These are phyloP conservation scores for Meteorus colon DNA, from an alignment of 2,888 invertebrate genomes.

Conservation along the genomic window DNA sequence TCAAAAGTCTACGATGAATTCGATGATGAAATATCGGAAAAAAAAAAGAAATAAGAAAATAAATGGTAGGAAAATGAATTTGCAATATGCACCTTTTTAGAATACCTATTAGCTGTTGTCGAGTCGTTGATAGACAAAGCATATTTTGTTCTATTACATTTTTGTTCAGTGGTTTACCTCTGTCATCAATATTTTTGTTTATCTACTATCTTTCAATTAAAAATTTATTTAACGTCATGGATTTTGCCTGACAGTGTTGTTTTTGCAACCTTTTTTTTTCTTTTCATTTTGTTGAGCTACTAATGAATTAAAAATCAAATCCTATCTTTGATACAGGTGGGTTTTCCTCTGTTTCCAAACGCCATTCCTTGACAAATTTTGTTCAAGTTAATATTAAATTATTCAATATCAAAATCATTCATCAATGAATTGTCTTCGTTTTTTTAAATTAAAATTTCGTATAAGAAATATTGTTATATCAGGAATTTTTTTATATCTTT, in stretches of 20 bases:
- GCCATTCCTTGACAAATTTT: neutral
- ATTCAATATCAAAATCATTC: neutral
- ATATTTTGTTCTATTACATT: conserved; percentile 61
- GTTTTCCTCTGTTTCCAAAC: conserved; percentile 36
- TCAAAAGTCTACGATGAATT: neutral
- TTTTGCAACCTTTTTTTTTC: conserved; percentile 59
- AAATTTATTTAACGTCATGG: conserved; percentile 56
- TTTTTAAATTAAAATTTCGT: neutral
- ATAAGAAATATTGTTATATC: conserved; percentile 8
- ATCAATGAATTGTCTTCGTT: neutral
- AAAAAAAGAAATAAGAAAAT: conserved; percentile 36
- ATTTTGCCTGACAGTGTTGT: conserved; percentile 64
- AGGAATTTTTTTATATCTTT: neutral
- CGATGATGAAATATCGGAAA: conserved; percentile 60
- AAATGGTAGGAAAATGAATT: conserved; percentile 43
- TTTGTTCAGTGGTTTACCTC: conserved; percentile 59
- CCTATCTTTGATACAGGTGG: conserved; percentile 65
- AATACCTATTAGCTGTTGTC: conserved; percentile 69
- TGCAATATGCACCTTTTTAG: conserved; percentile 68
- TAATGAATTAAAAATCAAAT: conserved; percentile 56
- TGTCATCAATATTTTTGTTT: conserved; percentile 43
- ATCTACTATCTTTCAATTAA: conserved; percentile 49
- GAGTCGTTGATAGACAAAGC: conserved; percentile 73
- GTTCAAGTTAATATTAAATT: neutral
- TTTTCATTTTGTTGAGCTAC: conserved; percentile 61